Conservation (phyloP, 2,797 vertebrate genomes). For the Valencia hispanica region DNA sequence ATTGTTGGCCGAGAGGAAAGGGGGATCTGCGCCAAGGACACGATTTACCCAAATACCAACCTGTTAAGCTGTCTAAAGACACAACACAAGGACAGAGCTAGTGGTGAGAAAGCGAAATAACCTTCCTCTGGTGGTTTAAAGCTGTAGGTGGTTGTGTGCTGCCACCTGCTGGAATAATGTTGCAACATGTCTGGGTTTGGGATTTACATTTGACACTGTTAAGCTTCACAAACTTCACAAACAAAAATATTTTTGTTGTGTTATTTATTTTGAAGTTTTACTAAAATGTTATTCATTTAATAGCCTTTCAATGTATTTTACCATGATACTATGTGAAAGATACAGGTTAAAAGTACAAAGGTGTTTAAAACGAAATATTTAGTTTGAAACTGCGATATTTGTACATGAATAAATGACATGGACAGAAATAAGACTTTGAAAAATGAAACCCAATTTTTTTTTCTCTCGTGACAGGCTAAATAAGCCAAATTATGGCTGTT, state of each 20-base stretch:
- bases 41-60: slow-evolving; percentile 47
- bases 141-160: not conserved
- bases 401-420: no score
- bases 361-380: no score
- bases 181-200: not conserved
- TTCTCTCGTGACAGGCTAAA: no score
- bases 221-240: not conserved
- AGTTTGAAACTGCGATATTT: no score
- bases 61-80: slow-evolving; percentile 51
- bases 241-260: no score
- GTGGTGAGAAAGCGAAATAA: not conserved
- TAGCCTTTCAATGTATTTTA: not conserved
- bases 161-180: slow-evolving; percentile 55
- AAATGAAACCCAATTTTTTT: no score
- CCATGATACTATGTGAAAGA: not conserved
- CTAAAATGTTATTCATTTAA: no score
- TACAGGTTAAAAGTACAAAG: no score
- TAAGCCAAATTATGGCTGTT: no score
- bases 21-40: slow-evolving; percentile 35
- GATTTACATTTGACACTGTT: not conserved
- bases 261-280: no score
- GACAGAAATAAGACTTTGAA: no score
- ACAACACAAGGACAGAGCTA: slow-evolving; percentile 16
- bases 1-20: slow-evolving; percentile 20
- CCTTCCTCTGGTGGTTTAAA: not conserved